phyloP scores from a whole-genome alignment of 2,797 vertebrate species.

The Phyllotis vaccarum region DNA sequence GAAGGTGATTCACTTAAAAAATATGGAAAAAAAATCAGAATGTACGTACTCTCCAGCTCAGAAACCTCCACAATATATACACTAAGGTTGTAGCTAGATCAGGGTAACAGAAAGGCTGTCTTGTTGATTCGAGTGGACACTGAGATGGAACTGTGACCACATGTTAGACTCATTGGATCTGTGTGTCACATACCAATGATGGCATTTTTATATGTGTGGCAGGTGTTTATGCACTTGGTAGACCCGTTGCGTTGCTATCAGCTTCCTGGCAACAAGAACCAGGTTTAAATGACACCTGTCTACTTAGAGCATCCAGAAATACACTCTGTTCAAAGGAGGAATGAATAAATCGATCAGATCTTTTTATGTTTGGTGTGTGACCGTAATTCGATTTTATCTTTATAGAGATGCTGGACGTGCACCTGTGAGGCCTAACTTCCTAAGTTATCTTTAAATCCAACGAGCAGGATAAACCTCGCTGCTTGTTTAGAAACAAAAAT shows the following conservation, averaged over 20 bases:
- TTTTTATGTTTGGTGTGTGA: neutral
- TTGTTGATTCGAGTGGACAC: neutral
- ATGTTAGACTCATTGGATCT: neutral
- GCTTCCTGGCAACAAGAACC: neutral
- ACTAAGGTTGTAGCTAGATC: neutral
- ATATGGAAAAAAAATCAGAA: neutral
- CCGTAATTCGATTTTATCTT: neutral
- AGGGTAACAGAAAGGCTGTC: neutral
- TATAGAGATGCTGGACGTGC: neutral
- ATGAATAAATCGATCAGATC: neutral
- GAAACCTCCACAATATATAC: neutral
- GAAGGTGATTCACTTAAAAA: neutral
- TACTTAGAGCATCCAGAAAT: neutral
- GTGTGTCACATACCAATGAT: neutral
- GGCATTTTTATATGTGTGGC: neutral
- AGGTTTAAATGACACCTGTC: neutral
- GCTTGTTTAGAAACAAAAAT: neutral
- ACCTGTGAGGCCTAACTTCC: neutral
- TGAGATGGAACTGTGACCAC: neutral
- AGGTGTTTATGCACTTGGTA: neutral
- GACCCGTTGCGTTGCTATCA: neutral
- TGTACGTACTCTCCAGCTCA: neutral
- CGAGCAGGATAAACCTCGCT: neutral
- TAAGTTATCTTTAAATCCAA: neutral
- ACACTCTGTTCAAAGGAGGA: neutral